phyloP scores from a whole-genome alignment of 2,888 invertebrate species.

The Rotaria magnacalcarata region DNA sequence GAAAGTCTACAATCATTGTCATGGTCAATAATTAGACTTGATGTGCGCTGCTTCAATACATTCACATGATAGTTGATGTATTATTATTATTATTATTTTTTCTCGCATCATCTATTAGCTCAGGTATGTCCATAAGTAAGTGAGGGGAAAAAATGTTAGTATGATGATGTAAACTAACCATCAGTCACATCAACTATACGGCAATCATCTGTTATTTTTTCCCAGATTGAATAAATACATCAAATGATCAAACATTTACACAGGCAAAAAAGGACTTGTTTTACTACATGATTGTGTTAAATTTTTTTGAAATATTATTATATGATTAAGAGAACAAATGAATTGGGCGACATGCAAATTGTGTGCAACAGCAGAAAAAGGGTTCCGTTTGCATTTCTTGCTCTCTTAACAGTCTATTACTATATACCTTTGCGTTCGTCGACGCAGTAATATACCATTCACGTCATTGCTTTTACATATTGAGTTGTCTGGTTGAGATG shows the following conservation, averaged over 20 bases:
- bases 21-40: background rate
- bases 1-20: constrained; percentile 5
- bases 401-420: background rate
- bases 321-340: background rate
- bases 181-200: background rate
- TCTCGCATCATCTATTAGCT: background rate
- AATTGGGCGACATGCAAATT: background rate
- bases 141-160: background rate
- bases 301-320: background rate
- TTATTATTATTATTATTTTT: background rate
- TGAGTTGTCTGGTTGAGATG: background rate
- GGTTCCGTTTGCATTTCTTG: background rate
- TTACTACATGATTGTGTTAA: background rate
- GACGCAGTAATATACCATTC: background rate
- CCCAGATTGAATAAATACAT: background rate
- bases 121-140: background rate
- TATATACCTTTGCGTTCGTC: background rate
- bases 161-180: background rate
- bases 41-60: background rate
- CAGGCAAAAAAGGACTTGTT: background rate
- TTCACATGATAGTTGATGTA: background rate
- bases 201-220: background rate
- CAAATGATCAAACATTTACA: background rate
- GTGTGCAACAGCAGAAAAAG: background rate
- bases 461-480: background rate